These are phyloP conservation scores for Poeciliopsis gracilis DNA, from an alignment of 2,797 vertebrate genomes.

Conservation along the genomic window DNA sequence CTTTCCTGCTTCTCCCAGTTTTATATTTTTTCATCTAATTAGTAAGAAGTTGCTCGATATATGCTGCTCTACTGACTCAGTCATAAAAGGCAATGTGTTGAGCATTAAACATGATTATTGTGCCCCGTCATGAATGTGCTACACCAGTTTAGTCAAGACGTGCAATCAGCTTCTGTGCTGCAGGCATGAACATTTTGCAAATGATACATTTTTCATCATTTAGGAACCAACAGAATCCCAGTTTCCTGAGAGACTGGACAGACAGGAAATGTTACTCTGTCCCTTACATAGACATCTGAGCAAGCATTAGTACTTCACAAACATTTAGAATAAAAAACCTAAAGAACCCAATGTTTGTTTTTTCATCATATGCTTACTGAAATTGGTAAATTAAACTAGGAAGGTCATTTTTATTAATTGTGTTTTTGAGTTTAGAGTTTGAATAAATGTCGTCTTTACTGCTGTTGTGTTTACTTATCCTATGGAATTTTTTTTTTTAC, in stretches of 20 bases:
- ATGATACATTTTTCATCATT: constrained; percentile 15
- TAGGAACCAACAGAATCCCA: constrained; percentile 21
- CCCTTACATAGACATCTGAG: constrained; percentile 13
- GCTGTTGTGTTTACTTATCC: background rate
- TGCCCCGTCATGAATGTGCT: constrained; percentile 53
- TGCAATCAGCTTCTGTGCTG: constrained; percentile 72
- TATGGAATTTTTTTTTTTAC: background rate
- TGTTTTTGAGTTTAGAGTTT: background rate
- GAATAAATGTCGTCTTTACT: background rate
- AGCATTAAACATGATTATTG: constrained; percentile 65
- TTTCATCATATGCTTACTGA: background rate
- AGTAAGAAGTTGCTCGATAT: constrained; percentile 60
- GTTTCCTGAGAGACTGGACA: constrained; percentile 12
- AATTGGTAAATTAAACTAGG: background rate
- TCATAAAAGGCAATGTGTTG: constrained; percentile 62
- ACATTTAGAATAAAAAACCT: background rate
- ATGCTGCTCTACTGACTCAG: constrained; percentile 54
- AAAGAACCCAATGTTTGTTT: background rate
- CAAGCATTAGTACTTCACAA: constrained; percentile 18
- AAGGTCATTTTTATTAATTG: background rate
- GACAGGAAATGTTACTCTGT: background rate
- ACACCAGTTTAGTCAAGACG: constrained; percentile 55
- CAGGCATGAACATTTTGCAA: constrained; percentile 40
- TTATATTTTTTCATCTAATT: constrained; percentile 73
- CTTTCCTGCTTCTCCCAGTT: constrained; percentile 40